A percentile compares a stretch with the other conserved stretches of the same genome.
These are phyloP conservation scores for Epirrita christyi DNA, from an alignment of 2,888 invertebrate genomes.

Conservation along the genomic window DNA sequence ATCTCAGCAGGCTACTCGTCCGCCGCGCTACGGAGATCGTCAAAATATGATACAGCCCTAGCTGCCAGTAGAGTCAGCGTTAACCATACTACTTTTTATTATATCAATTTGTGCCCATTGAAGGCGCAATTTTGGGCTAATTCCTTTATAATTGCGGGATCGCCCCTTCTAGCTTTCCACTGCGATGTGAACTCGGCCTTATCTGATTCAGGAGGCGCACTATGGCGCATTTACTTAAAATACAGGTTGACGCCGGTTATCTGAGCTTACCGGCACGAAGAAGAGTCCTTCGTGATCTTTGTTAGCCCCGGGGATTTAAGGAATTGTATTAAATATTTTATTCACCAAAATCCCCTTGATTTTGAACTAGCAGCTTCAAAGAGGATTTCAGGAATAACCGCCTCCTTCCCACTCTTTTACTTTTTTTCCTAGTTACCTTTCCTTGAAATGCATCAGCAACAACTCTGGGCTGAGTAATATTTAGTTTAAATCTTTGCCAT, in stretches of 20 bases:
- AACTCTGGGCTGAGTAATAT: too few relatives aligned
- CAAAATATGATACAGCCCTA: conserved; percentile 48
- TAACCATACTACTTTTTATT: conserved; percentile 79
- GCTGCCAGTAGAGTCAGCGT: conserved; percentile 43
- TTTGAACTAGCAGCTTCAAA: too few relatives aligned
- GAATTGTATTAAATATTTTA: too few relatives aligned
- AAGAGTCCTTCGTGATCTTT: too few relatives aligned
- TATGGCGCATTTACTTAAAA: conserved; percentile 34
- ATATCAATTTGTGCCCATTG: conserved; percentile 84
- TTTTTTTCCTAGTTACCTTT: too few relatives aligned
- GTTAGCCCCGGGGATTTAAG: too few relatives aligned
- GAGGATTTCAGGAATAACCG: too few relatives aligned
- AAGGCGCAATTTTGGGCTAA: conserved; percentile 80
- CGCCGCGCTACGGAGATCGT: not conserved
- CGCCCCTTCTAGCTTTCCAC: conserved; percentile 60
- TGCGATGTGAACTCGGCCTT: conserved; percentile 57
- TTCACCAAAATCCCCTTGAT: too few relatives aligned
- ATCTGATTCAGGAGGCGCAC: conserved; percentile 38
- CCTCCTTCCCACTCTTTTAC: too few relatives aligned
- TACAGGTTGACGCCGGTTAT: not conserved
- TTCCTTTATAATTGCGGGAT: conserved; percentile 83
- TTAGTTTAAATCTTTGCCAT: too few relatives aligned
- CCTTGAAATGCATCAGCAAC: too few relatives aligned
- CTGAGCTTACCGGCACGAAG: not conserved
- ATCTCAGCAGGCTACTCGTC: too few relatives aligned